Conservation (phyloP, 2,113 vertebrate species). For the Grammomys dolichurus region DNA sequence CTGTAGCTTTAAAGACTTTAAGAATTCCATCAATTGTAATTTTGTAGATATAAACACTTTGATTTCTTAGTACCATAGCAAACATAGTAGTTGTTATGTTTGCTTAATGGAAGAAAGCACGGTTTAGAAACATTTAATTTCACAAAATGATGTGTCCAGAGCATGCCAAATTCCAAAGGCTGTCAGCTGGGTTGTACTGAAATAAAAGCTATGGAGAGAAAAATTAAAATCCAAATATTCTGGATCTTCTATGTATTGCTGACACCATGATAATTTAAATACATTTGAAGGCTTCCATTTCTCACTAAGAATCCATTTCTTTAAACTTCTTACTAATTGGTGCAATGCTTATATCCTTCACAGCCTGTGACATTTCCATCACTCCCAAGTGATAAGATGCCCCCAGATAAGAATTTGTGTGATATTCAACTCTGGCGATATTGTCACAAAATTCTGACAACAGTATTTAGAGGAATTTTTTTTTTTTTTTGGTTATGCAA, state of each 20-base stretch:
- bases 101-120: conserved; percentile 3
- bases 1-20: background rate
- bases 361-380: background rate
- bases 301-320: background rate
- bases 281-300: conserved; percentile 6
- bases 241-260: too few species aligned
- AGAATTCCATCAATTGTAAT: background rate
- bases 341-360: background rate
- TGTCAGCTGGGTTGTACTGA: background rate
- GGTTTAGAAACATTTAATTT: background rate
- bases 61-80: background rate
- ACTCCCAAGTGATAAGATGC: background rate
- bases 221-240: background rate
- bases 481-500: conserved; percentile 10
- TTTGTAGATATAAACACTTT: conserved; percentile 20
- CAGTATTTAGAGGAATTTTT: background rate
- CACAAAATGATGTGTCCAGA: background rate
- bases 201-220: background rate
- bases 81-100: background rate
- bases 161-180: background rate
- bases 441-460: background rate
- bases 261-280: background rate
- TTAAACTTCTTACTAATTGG: conserved; percentile 48
- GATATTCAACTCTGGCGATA: conserved; percentile 33
- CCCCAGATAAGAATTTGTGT: background rate